Base-by-base conservation (phyloP, 2,113 vertebrate genomes). In the Gila orcuttii region DNA sequence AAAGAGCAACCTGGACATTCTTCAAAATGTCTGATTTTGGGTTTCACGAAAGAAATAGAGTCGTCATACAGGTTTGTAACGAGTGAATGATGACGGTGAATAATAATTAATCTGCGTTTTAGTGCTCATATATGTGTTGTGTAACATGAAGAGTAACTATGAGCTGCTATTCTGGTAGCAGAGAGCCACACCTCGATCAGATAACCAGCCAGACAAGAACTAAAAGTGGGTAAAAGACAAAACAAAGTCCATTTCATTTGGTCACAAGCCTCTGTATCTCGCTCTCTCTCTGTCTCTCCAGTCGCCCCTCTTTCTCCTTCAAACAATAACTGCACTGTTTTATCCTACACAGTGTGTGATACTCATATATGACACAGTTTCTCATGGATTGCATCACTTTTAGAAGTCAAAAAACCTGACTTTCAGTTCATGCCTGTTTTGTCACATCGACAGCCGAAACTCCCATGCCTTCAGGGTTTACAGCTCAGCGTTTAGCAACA, bases 191-290 rank as follows among this genome's bases (percentile, higher is more conserved):
- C 79, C 79, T 81, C 50, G 39, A 81, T 47, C 39, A 64, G 60
- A 81, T 66, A 17, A 47, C 15, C 19, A 2, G 79, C 28, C 25
- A 23, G 8, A 8, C 42, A 0, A 81, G 60, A 47, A 8, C 77
- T n/a, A n/a, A 15, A n/a, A 60, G 33, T 77, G 21, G 55, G 31
- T 42, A 60, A 60, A 81, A 66, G 23, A 28, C 17, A 4, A 28
- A 81, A 81, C 79, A 81, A 81, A 81, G 60, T 84, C 55, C 57
- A 9, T 33, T 77, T 62, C 10, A 76, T 59, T 45, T 33, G 25
- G 23, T 66, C 19, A n/a, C n/a, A 83, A 50, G 31, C 78, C 81
- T 89, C 82, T 60, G 15, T 85, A 36, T 76, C 77, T 31, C 39
- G 17, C 31, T 75, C 39, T 39, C 83, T 60, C 25, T 75, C 33